Conservation (phyloP, 2,113 vertebrate species). For the Taurulus bubalis region DNA sequence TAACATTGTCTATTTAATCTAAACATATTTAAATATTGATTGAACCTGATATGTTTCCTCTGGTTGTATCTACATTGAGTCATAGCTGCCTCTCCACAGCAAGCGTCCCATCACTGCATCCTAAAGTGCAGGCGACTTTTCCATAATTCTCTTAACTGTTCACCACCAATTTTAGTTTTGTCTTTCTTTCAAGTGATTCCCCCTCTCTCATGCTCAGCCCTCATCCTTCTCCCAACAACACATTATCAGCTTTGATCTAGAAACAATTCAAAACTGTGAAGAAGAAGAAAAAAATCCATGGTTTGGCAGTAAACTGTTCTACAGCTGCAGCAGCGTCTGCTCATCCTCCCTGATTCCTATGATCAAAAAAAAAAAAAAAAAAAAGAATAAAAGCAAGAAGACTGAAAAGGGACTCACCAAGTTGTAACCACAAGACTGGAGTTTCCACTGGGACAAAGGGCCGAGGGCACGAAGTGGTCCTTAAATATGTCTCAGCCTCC, state of each 20-base stretch:
- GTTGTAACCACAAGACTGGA: conserved; percentile 81
- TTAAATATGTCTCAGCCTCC: conserved; percentile 80
- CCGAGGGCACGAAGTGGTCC: conserved; percentile 65
- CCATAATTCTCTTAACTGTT: not conserved
- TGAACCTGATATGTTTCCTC: not conserved
- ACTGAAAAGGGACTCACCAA: conserved; percentile 80
- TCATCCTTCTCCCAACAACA: conserved; percentile 4
- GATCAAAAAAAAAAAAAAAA: conserved; percentile 10
- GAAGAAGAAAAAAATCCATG: conserved; percentile 8
- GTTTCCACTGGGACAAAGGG: conserved; percentile 84
- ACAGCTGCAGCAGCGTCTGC: not conserved
- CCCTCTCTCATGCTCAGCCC: not conserved
- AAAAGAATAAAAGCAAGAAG: conserved; percentile 16
- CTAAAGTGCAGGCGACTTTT: not conserved
- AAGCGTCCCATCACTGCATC: conserved; percentile 36
- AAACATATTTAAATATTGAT: not conserved
- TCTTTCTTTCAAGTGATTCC: not conserved
- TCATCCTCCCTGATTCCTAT: conserved; percentile 28
- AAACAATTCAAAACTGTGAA: conserved; percentile 15
- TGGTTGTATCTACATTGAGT: conserved; percentile 1
- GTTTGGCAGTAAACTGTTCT: conserved; percentile 9
- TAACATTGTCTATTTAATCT: not conserved
- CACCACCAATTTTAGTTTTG: not conserved
- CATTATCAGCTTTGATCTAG: conserved; percentile 5
- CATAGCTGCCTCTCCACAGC: not conserved